Conservation (phyloP, 2,888 invertebrate species). For the Schizotus pectinicornis region DNA sequence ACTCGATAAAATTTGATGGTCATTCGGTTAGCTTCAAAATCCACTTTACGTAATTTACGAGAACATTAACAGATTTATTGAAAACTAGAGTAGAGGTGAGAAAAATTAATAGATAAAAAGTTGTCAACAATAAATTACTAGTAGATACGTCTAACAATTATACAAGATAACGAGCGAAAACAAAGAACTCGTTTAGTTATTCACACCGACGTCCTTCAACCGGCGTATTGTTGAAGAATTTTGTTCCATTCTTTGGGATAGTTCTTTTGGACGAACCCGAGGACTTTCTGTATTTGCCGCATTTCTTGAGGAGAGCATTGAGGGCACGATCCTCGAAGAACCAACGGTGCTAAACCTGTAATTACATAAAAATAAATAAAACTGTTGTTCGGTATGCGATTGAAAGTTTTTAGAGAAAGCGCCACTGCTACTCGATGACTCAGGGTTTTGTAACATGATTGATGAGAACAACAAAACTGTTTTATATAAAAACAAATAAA, state of each 20-base stretch:
- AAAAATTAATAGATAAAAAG: too few species aligned
- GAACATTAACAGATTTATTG: too few species aligned
- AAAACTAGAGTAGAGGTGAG: too few species aligned
- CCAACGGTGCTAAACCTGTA: slow-evolving; percentile 76
- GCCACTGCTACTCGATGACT: too few species aligned
- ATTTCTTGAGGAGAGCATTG: slow-evolving; percentile 73
- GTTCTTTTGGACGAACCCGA: slow-evolving; percentile 75
- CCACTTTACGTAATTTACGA: too few species aligned
- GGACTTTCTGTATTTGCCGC: slow-evolving; percentile 75
- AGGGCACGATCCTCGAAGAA: slow-evolving; percentile 75
- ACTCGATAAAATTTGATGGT: too few species aligned
- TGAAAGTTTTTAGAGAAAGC: slow-evolving; percentile 17
- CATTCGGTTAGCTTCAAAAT: too few species aligned
- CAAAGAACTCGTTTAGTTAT: not conserved
- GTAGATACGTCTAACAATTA: not conserved
- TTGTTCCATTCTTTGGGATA: slow-evolving; percentile 81
- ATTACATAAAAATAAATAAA: slow-evolving; percentile 36
- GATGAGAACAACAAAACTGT: too few species aligned
- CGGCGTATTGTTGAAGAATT: slow-evolving; percentile 73
- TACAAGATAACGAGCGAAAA: not conserved
- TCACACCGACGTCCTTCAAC: slow-evolving; percentile 48
- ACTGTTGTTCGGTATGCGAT: not conserved
- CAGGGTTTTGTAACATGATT: too few species aligned
- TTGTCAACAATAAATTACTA: not conserved
- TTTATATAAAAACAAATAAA: too few species aligned